Evolutionary conservation across 2,888 invertebrate species (phyloP).

Genomic region (Autographa gamma): DNA sequence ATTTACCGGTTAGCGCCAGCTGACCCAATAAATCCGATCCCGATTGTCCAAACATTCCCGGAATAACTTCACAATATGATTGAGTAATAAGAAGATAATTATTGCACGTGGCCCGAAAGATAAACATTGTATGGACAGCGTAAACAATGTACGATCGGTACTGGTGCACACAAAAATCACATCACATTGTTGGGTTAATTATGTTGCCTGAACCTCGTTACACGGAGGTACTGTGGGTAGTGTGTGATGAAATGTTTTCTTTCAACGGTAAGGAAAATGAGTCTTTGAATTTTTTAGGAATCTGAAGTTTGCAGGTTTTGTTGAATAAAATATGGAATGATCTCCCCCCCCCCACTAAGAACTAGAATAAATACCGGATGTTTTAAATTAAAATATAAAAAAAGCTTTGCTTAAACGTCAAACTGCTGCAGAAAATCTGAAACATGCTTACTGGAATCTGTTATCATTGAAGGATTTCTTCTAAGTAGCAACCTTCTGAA

Average conservation of each 20-base stretch:
- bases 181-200: constrained; percentile 13
- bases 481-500: no score
- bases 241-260: background rate
- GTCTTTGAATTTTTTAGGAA: background rate
- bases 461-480: no score
- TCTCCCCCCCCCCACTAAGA: no score
- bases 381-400: no score
- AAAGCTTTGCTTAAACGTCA: no score
- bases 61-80: constrained; percentile 80
- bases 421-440: no score
- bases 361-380: no score
- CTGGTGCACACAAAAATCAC: constrained; percentile 34
- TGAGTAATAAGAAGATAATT: constrained; percentile 80
- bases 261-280: background rate
- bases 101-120: constrained; percentile 74
- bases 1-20: constrained; percentile 35
- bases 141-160: constrained; percentile 60
- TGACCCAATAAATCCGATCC: constrained; percentile 66
- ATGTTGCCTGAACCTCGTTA: background rate
- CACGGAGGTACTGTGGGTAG: background rate
- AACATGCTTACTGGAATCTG: no score
- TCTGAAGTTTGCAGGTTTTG: no score
- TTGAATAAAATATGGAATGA: no score
- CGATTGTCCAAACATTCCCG: constrained; percentile 72
- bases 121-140: constrained; percentile 64